Base-by-base conservation (phyloP, 2,113 vertebrate genomes). In the Vimba vimba region DNA sequence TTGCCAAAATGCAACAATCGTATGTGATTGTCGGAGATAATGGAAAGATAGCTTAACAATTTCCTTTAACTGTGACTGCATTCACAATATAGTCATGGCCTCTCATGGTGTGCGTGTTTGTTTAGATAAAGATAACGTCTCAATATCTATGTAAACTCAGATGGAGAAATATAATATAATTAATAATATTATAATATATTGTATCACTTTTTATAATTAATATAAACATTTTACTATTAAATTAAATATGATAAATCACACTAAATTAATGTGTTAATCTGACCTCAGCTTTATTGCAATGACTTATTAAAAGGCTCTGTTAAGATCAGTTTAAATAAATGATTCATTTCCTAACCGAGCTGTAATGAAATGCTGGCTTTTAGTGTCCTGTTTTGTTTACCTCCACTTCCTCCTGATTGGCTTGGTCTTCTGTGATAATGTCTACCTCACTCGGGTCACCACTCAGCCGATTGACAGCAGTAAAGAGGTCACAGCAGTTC, bases 401-500 rank as follows among this genome's bases (percentile, higher is more conserved):
- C 89, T 86, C 93, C 59, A 94, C 90, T 90, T 93, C 90, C 73
- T 93, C 89, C 55, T 68, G 86, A 62, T n/a, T 21, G 50, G 55
- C 21, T 30, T 85, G 23, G 6, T 60, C 64, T 4, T 68, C 39
- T 73, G 86, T 84, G 21, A 88, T 59, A 39, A 68, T 25, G 33
- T 91, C 87, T 59, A 66, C 2, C 82, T 92, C 25, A 89, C 91
- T 76, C 27, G 19, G 33, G 60, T 91, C 90, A 45, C 90, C 91
- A 43, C 91, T 90, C 86, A 98, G 91, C 0, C 1, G 79, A 87
- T 97, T 93, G 90, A 97, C 92, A 39, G 97, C 95, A 83, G 94
- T 89, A 89, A 97, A 96, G 47, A 97, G 96, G 82, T 94, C 93
- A 88, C 97, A 98, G 90, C 97, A 96, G 90, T 97, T 98, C 83